phyloP scores from a whole-genome alignment of 2,888 invertebrate genomes.

The Mechanitis messenoides region DNA sequence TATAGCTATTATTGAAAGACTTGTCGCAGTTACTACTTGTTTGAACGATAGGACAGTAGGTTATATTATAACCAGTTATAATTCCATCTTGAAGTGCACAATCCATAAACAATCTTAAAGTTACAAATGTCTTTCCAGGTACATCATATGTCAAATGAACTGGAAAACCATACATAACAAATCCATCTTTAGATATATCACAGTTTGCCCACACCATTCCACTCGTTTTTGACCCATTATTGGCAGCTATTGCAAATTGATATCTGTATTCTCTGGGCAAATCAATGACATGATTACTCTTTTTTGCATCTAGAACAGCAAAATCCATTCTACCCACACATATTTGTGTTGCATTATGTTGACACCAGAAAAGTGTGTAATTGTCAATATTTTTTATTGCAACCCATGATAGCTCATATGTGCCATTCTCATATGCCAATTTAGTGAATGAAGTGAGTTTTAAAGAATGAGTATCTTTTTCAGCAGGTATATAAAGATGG shows the following conservation, averaged over 20 bases:
- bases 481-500: constrained; percentile 78
- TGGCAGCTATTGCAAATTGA: constrained; percentile 89
- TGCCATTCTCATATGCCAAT: constrained; percentile 81
- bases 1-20: constrained; percentile 48
- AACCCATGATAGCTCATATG: constrained; percentile 67
- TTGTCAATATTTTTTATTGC: constrained; percentile 75
- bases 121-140: constrained; percentile 59
- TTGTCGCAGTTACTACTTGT: constrained; percentile 76
- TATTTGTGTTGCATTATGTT: constrained; percentile 58
- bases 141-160: constrained; percentile 53
- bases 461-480: constrained; percentile 65
- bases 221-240: constrained; percentile 81
- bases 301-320: constrained; percentile 51
- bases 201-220: constrained; percentile 92
- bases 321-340: constrained; percentile 76
- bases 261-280: constrained; percentile 77
- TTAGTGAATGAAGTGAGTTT: constrained; percentile 79
- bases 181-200: constrained; percentile 65
- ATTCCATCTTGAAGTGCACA: constrained; percentile 82
- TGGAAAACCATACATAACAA: constrained; percentile 75
- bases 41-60: constrained; percentile 81
- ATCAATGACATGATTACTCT: constrained; percentile 76
- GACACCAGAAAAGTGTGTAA: constrained; percentile 90
- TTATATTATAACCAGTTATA: constrained; percentile 84
- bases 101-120: constrained; percentile 84